Evolutionary conservation across 2,113 vertebrate species (phyloP).

Genomic region (Pteropus alecto): DNA sequence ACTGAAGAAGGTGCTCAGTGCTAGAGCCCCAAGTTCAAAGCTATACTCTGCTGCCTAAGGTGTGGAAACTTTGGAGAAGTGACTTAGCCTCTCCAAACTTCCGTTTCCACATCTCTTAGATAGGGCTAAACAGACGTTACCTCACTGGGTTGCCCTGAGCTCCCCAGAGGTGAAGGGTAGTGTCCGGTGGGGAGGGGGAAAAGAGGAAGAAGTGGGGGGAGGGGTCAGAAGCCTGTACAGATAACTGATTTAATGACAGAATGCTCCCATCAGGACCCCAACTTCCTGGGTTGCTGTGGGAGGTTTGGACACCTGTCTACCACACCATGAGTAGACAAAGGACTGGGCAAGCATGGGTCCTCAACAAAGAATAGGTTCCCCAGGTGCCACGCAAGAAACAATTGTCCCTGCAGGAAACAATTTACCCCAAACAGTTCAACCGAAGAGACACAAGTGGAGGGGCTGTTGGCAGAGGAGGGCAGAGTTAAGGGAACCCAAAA

Average conservation of each 20-base stretch:
- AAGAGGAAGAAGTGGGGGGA: too few relatives aligned
- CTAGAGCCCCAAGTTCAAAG: not conserved
- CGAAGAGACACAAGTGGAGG: not conserved
- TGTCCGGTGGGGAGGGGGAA: not conserved
- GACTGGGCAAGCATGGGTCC: not conserved
- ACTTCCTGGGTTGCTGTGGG: not conserved
- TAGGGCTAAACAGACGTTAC: not conserved
- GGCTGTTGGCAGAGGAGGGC: not conserved
- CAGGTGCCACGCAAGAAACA: too few relatives aligned
- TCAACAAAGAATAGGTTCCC: not conserved
- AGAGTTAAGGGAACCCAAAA: not conserved
- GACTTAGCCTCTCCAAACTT: not conserved
- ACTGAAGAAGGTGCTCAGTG: not conserved
- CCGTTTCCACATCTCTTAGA: not conserved
- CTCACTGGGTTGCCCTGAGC: fast-evolving
- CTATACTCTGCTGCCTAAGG: not conserved
- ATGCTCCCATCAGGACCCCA: too few relatives aligned
- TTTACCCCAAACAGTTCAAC: not conserved
- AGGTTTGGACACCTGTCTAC: not conserved
- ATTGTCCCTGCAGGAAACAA: not conserved
- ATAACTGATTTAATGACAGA: not conserved
- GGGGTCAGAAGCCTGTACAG: not conserved
- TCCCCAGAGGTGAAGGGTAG: not conserved
- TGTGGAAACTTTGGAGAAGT: not conserved
- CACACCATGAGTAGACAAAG: not conserved